Percentiles rank a stretch among this genome's conserved stretches.
Evolutionary conservation across 2,113 vertebrate genomes (phyloP).

Genomic region (Pleuronectes platessa): DNA sequence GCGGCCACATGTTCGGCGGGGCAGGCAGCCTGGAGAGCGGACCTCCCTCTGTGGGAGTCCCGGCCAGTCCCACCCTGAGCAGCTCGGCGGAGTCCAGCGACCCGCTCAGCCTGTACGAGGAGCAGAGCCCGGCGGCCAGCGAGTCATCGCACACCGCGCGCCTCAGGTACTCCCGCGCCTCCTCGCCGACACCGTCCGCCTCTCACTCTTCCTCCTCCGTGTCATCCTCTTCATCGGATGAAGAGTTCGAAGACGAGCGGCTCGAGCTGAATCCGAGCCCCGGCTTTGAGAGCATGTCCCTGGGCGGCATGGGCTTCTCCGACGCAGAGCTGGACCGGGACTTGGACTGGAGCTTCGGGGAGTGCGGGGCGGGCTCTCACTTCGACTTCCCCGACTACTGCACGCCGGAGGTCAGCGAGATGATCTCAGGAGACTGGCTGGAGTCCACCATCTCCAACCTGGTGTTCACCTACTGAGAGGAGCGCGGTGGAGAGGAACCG

Average conservation of each 20-base stretch:
- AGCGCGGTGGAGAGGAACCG: conserved; percentile 29
- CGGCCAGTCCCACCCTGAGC: conserved; percentile 91
- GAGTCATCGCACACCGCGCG: conserved; percentile 82
- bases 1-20: conserved; percentile 86
- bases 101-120: conserved; percentile 93
- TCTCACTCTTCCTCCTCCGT: conserved; percentile 85
- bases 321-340: conserved; percentile 94
- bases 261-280: conserved; percentile 92
- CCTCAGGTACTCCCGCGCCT: conserved; percentile 90
- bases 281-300: conserved; percentile 92
- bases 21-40: conserved; percentile 82
- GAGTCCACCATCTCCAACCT: conserved; percentile 99
- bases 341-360: conserved; percentile 93
- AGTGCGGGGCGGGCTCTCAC: conserved; percentile 95
- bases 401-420: conserved; percentile 98
- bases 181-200: conserved; percentile 91
- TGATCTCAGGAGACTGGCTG: conserved; percentile 99
- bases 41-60: conserved; percentile 89
- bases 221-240: conserved; percentile 90
- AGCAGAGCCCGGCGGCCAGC: conserved; percentile 82
- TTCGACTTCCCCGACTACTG: conserved; percentile 99
- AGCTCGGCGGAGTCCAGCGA: conserved; percentile 91
- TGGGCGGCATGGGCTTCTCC: conserved; percentile 93
- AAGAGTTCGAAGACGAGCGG: conserved; percentile 96
- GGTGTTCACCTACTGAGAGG: conserved; percentile 95